Evolutionary conservation across 2,113 vertebrate genomes (phyloP).

Genomic region (Silurus asotus): DNA sequence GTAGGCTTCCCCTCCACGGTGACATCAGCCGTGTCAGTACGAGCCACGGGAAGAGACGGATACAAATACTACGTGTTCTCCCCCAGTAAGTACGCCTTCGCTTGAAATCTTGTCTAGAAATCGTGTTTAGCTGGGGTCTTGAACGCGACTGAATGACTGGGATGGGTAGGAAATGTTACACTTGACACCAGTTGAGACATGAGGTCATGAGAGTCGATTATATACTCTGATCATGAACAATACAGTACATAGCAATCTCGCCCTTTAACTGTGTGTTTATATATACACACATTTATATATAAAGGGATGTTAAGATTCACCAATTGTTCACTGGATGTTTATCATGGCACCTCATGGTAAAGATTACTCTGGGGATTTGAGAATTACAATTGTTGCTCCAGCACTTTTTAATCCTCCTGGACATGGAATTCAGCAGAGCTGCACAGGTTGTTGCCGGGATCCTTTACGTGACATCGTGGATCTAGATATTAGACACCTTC

Average conservation of each 20-base stretch:
- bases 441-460: too few relatives aligned
- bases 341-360: too few relatives aligned
- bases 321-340: too few relatives aligned
- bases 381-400: too few relatives aligned
- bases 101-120: slow-evolving; percentile 17
- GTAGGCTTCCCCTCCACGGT: slow-evolving; percentile 81
- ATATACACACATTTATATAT: too few relatives aligned
- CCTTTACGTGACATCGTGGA: too few relatives aligned
- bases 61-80: slow-evolving; percentile 88
- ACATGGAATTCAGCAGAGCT: too few relatives aligned
- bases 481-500: too few relatives aligned
- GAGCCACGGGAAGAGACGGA: slow-evolving; percentile 77
- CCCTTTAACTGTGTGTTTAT: too few relatives aligned
- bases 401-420: too few relatives aligned
- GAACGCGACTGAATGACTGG: neutral
- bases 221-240: slow-evolving; percentile 48
- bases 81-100: slow-evolving; percentile 76
- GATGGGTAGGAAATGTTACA: neutral
- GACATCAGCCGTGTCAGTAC: slow-evolving; percentile 83
- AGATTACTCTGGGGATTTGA: too few relatives aligned
- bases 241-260: slow-evolving; percentile 6
- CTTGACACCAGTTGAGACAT: neutral
- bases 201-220: neutral
- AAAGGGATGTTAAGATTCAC: too few relatives aligned
- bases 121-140: slow-evolving; percentile 11